phyloP scores from a whole-genome alignment of 1,140 invertebrate species.

The Drosophila arizonae region DNA sequence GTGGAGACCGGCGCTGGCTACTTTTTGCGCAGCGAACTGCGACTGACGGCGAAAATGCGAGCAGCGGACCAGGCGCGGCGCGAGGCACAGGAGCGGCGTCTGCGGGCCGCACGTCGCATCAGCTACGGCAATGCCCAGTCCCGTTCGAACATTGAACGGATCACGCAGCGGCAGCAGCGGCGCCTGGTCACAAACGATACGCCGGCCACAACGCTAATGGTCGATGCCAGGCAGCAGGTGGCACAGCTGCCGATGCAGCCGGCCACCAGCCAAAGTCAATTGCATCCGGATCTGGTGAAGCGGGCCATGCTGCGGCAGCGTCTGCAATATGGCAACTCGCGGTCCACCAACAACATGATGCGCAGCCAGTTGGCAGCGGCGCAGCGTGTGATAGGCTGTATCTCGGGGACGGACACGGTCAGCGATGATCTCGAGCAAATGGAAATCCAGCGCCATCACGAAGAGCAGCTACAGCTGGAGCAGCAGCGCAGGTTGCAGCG shows the following conservation, averaged over 20 bases:
- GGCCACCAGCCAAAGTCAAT: neutral
- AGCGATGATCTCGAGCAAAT: neutral
- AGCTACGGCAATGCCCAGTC: constrained; percentile 72
- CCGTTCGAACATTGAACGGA: constrained; percentile 60
- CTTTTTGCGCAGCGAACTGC: constrained; percentile 42
- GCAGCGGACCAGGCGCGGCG: constrained; percentile 43
- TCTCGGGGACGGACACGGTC: neutral
- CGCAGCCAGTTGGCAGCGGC: constrained; percentile 22
- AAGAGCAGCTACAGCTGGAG: neutral
- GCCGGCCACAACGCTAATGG: neutral
- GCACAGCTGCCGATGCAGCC: neutral
- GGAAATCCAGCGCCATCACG: neutral
- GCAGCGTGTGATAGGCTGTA: constrained; percentile 14
- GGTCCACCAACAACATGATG: constrained; percentile 45
- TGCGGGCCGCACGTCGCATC: constrained; percentile 65
- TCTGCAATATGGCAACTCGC: constrained; percentile 50
- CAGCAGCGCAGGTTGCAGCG: neutral
- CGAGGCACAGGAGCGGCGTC: constrained; percentile 51
- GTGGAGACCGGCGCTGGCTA: constrained; percentile 32
- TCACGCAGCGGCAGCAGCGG: constrained; percentile 24
- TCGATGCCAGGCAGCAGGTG: neutral
- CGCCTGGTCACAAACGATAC: constrained; percentile 8
- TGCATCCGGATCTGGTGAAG: constrained; percentile 30
- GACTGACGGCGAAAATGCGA: constrained; percentile 48
- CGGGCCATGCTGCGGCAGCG: constrained; percentile 46